phyloP scores from a whole-genome alignment of 2,888 invertebrate genomes.

The Exocentrus adspersus region DNA sequence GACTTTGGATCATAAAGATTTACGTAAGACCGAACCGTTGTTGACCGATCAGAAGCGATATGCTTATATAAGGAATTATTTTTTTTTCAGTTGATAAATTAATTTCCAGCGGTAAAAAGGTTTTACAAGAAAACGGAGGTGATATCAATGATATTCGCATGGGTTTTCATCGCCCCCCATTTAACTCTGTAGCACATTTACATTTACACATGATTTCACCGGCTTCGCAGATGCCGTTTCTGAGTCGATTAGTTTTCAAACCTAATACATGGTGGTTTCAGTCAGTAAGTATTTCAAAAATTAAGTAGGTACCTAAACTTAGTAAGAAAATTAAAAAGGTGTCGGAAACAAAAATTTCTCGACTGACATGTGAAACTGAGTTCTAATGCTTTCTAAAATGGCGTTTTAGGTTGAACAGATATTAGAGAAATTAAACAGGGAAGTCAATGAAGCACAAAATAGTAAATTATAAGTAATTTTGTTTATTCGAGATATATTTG shows the following conservation, averaged over 20 bases:
- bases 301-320: too few species aligned
- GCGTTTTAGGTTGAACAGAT: slow-evolving; percentile 37
- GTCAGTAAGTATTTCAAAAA: slow-evolving; percentile 75
- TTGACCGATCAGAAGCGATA: too few species aligned
- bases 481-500: too few species aligned
- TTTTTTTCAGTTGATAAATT: slow-evolving; percentile 73
- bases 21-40: too few species aligned
- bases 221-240: slow-evolving; percentile 75
- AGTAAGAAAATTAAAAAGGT: too few species aligned
- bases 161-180: slow-evolving; percentile 94
- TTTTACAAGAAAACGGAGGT: slow-evolving; percentile 66
- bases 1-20: slow-evolving; percentile 69
- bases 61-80: too few species aligned
- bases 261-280: slow-evolving; percentile 86
- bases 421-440: slow-evolving; percentile 28
- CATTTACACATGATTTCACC: slow-evolving; percentile 91
- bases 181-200: slow-evolving; percentile 81
- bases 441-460: neutral
- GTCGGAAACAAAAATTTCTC: too few species aligned
- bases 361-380: too few species aligned
- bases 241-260: slow-evolving; percentile 74
- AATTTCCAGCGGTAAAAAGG: slow-evolving; percentile 67
- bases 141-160: slow-evolving; percentile 64
- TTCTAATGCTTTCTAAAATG: too few species aligned
- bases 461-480: neutral